Evolutionary conservation across 2,888 invertebrate genomes (phyloP), one percentile per base, ranked within the genome.

Genomic region (Nemapogon koenigi): DNA sequence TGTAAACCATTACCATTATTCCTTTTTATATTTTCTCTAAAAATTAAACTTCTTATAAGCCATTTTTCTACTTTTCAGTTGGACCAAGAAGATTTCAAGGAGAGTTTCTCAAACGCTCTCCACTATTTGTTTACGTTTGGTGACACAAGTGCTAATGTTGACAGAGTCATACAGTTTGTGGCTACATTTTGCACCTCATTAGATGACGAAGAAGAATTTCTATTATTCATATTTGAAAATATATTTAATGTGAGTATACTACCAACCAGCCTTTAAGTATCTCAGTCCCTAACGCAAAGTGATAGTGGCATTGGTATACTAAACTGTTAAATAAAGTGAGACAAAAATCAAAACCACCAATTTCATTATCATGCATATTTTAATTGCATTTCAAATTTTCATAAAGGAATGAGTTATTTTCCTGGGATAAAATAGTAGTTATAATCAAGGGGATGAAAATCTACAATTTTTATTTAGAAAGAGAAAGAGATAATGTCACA

Each of bases 141-240:
- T 8, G 88, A 90, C 46, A 81, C 83, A 10, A 86, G 88, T 53
- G 82, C 85, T 6, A 83, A 83, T 50, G 85, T 90, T 0, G 86
- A 89, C 49, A 75, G 86, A 25, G 83, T 84, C 0, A 65, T 91
- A 1, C 79, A 85, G 42, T 91, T 90, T 68, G 84, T 87, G 16
- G 85, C 89, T 0, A 86, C 85, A 43, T 91, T 89, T 62, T 82
- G 85, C 32, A 81, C 83, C 1, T 81, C 84, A 0, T 71, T 87
- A 16, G 80, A 83, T 46, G 72, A 76, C 28, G 82, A 83, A 27
- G 80, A 81, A 16, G 78, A 78, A 10, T 83, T 89, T 47, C 52
- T 88, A 10, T 57, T 67, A 43, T 80, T 81, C 38, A 67, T 88
- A 22, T 84, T 88, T 56, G 70, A 83, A 19, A 85, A 85, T 47